phyloP scores from a whole-genome alignment of 2,113 vertebrate genomes.

The Equus quagga region DNA sequence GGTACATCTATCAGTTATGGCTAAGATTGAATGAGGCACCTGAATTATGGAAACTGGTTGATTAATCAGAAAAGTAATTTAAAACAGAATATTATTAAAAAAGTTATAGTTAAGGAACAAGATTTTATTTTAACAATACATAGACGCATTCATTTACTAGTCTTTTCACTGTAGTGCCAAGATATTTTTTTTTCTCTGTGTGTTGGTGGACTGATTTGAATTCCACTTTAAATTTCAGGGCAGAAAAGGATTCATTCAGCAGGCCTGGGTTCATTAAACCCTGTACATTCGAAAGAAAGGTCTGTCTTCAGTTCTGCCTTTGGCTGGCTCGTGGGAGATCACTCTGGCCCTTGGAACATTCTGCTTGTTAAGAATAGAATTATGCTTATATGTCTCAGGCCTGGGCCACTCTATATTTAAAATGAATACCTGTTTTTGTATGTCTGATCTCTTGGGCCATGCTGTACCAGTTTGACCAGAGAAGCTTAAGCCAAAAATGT shows the following conservation, averaged over 20 bases:
- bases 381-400: not conserved
- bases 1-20: not conserved
- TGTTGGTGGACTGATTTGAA: not conserved
- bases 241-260: not conserved
- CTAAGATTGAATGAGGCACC: not conserved
- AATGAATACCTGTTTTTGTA: not conserved
- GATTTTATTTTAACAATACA: not conserved
- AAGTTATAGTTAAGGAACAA: not conserved
- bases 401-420: not conserved
- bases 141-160: not conserved
- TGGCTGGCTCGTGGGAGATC: not conserved
- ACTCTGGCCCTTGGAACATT: not conserved
- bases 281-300: not conserved
- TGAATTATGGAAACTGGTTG: not conserved
- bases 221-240: not conserved
- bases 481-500: not conserved
- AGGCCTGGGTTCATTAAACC: not conserved
- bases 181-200: not conserved
- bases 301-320: not conserved
- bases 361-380: not conserved
- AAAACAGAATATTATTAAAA: not conserved
- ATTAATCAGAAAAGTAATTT: slow-evolving; percentile 10
- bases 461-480: not conserved
- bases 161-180: not conserved
- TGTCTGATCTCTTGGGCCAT: not conserved